These are phyloP conservation scores for Andrena chrysosceles DNA, from an alignment of 2,888 invertebrate species.

Conservation along the genomic window DNA sequence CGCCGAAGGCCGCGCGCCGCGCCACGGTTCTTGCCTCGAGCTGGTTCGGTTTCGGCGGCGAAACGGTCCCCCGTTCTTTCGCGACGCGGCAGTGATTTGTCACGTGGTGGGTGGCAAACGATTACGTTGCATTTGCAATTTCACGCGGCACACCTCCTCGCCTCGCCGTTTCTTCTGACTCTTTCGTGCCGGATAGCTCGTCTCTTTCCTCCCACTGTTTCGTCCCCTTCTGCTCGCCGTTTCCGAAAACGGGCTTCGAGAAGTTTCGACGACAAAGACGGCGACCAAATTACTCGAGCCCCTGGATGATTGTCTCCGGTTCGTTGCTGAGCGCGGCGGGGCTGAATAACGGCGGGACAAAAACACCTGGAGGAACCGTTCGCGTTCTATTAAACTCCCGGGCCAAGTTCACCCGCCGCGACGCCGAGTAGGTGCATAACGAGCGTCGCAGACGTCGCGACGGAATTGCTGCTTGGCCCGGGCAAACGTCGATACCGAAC, in stretches of 20 bases:
- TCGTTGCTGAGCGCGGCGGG: constrained; percentile 49
- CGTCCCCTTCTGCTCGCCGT: not conserved
- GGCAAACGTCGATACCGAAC: not conserved
- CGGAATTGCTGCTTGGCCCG: not conserved
- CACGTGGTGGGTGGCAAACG: constrained; percentile 84
- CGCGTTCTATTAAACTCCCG: constrained; percentile 54
- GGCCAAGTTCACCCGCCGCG: constrained; percentile 22
- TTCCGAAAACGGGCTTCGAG: constrained; percentile 52
- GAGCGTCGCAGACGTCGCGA: not conserved
- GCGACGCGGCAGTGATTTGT: constrained; percentile 80
- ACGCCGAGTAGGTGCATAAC: constrained; percentile 5
- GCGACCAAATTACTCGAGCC: constrained; percentile 64
- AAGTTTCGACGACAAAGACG: constrained; percentile 42
- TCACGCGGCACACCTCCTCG: constrained; percentile 76
- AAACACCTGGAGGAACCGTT: constrained; percentile 59
- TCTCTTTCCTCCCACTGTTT: not conserved
- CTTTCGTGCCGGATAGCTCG: constrained; percentile 10
- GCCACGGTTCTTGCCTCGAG: constrained; percentile 46
- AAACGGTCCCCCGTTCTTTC: constrained; percentile 73
- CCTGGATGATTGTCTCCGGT: constrained; percentile 64
- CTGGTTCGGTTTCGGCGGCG: constrained; percentile 50
- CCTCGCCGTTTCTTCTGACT: constrained; percentile 25
- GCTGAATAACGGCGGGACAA: constrained; percentile 63
- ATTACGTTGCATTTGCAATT: constrained; percentile 84
- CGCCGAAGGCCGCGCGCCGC: constrained; percentile 4